phyloP scores from a whole-genome alignment of 35 echinoderm and acorn worm species.

The Ophiothrix spiculata region DNA sequence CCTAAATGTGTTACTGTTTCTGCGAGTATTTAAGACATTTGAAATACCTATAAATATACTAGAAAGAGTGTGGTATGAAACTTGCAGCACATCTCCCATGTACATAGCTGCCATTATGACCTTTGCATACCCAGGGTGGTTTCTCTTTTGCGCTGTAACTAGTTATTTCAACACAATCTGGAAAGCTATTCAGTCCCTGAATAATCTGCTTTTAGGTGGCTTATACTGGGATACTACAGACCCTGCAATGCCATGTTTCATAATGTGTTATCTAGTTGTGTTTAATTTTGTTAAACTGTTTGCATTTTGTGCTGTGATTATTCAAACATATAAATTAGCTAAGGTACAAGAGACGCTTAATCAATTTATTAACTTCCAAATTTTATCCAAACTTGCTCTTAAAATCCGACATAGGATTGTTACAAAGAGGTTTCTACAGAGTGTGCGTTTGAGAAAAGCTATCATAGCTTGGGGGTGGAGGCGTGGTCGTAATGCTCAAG shows the following conservation, averaged over 20 bases:
- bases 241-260: not conserved
- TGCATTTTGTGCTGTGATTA: constrained; percentile 9
- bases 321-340: constrained; percentile 21
- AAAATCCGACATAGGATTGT: not conserved
- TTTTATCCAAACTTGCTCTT: not conserved
- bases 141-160: not conserved
- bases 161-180: not conserved
- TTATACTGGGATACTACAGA: not conserved
- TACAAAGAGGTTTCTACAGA: not conserved
- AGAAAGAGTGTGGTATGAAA: not conserved
- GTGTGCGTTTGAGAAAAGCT: not conserved
- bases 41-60: not conserved
- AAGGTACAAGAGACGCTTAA: constrained; percentile 11
- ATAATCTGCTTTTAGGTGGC: constrained; percentile 10
- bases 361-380: constrained; percentile 10
- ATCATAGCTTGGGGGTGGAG: constrained; percentile 1
- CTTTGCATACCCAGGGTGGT: constrained; percentile 25
- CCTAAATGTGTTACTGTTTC: constrained; percentile 1
- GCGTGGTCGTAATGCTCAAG: not conserved
- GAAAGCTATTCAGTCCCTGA: not conserved
- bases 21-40: not conserved
- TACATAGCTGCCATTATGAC: constrained; percentile 3
- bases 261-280: not conserved
- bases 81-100: not conserved
- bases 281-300: constrained; percentile 3